Base-by-base conservation (phyloP, 2,888 invertebrate genomes). In the Stegophylla sp. region DNA sequence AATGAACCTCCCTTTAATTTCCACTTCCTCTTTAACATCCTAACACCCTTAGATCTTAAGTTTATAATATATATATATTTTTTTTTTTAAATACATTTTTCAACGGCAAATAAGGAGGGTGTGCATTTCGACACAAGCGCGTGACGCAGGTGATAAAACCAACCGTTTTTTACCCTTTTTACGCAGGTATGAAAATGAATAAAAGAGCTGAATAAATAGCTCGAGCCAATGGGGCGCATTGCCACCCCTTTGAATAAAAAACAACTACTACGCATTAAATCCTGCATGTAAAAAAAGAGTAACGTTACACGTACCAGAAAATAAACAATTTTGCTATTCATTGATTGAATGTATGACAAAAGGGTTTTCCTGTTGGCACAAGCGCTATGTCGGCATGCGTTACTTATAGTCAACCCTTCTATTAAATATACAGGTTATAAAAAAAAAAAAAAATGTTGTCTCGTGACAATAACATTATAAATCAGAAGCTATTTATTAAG, bases 121-220 rank as follows among this genome's bases (percentile, higher is more conserved):
- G 79, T 63, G 41, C 79, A 45, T 79, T 79, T 79, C 79, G 61
- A 79, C 79, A 71, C 79, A 51, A 71, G 79, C 79, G 61, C 79
- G 79, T 61, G 79, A 79, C 61, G 79, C 79, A 79, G 79, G 79
- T 79, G 79, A n/a, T 79, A 61, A 41, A 71, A 79, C 71, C 61
- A 41, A 79, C 79, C 79, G 79, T 79, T 79, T 79, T 71, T 59
- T 48, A 69, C 79, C 79, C 79, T 71, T 76, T 79, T 79, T 45
- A 67, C 41, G 61, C 71, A 61, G 79, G 71, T 79, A 71, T 41
- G 4, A 79, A 79, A 51, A 71, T 59, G 69, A 61, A 79, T 71
- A 79, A 71, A 79, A 79, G 75, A 71, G 69, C 79, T 79, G 71
- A 79, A 79, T 79, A 79, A 79, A 79, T 71, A 71, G 79, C 79